These are phyloP conservation scores for Python bivittatus DNA, from an alignment of 2,113 vertebrate species.

Conservation along the genomic window DNA sequence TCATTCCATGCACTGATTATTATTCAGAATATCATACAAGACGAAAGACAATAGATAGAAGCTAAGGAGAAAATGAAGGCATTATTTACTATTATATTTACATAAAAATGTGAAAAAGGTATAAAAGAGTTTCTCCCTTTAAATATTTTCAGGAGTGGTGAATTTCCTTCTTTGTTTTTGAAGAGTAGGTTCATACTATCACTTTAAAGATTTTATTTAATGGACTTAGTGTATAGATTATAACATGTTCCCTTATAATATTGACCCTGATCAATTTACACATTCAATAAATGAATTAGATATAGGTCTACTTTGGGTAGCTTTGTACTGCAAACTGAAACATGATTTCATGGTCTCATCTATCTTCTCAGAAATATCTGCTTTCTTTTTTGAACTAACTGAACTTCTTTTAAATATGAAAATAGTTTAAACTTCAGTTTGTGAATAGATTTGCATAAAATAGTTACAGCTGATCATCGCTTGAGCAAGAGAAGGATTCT, in stretches of 20 bases:
- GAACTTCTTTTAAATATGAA: too few species aligned
- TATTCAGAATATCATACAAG: conserved; percentile 35
- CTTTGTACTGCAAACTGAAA: not conserved
- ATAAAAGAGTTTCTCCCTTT: not conserved
- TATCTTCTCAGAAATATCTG: not conserved
- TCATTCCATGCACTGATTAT: conserved; percentile 32
- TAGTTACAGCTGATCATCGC: not conserved
- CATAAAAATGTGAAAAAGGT: not conserved
- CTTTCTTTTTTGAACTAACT: not conserved
- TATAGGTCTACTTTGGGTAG: not conserved
- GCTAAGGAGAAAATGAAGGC: not conserved
- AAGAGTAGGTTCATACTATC: not conserved
- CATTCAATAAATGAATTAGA: not conserved
- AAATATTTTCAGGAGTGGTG: not conserved
- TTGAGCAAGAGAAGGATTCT: not conserved
- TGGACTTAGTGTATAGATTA: not conserved
- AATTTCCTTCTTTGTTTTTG: not conserved
- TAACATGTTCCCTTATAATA: not conserved
- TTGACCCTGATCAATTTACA: not conserved
- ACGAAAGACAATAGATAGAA: not conserved
- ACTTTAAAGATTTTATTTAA: not conserved
- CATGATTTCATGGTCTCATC: not conserved
- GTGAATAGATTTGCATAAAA: not conserved
- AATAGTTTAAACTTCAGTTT: not conserved
- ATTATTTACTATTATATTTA: not conserved